Evolutionary conservation across 2,888 invertebrate genomes (phyloP).

Genomic region (Serrognathus titanus): DNA sequence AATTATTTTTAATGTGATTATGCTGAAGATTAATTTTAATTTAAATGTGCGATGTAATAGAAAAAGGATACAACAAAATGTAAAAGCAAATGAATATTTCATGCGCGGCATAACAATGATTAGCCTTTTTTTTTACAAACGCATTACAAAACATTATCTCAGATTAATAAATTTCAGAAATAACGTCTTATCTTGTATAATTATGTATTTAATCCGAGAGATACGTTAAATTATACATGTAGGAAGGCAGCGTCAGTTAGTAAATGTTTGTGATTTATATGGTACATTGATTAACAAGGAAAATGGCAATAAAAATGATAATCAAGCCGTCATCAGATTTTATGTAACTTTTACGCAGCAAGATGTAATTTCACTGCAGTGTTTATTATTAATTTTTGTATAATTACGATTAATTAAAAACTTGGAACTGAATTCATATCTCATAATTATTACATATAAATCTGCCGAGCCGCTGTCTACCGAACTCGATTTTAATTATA

Average conservation of each 20-base stretch:
- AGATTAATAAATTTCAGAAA: conserved; percentile 1
- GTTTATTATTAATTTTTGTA: conserved; percentile 25
- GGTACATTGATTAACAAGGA: conserved; percentile 3
- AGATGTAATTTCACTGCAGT: conserved; percentile 13
- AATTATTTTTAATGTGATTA: no score
- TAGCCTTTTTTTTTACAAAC: background rate
- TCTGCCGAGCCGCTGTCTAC: conserved; percentile 34
- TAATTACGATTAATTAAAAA: conserved; percentile 41
- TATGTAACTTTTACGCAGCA: conserved; percentile 3
- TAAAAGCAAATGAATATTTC: no score
- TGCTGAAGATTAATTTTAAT: no score
- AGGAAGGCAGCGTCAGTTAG: conserved; percentile 2
- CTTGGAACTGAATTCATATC: conserved; percentile 38
- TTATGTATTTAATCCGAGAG: conserved; percentile 2
- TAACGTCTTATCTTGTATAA: conserved; percentile 1
- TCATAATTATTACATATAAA: conserved; percentile 44
- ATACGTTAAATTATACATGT: background rate
- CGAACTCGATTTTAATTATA: conserved; percentile 42
- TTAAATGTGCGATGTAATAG: no score
- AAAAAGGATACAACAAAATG: no score
- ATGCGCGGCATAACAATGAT: no score
- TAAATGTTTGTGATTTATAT: conserved; percentile 3
- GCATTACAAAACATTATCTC: background rate
- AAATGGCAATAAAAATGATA: conserved; percentile 6
- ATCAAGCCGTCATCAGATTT: conserved; percentile 13